phyloP scores from a whole-genome alignment of 2,113 vertebrate species.

The Monarcha castaneiventris region DNA sequence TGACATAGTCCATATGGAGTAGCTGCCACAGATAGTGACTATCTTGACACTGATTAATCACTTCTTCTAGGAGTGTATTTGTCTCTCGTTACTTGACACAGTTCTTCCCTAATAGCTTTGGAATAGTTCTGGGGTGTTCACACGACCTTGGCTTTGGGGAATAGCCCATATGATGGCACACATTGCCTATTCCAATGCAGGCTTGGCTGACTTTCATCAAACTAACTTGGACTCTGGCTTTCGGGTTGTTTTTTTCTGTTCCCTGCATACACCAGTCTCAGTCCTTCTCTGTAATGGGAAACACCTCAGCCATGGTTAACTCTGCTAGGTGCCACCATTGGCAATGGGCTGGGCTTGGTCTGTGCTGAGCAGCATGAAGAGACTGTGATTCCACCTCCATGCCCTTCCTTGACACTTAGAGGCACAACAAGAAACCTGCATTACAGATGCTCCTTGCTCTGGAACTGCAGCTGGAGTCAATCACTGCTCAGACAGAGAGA shows the following conservation, averaged over 20 bases:
- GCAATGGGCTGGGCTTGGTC: not conserved
- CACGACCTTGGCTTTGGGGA: conserved; percentile 32
- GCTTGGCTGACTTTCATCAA: not conserved
- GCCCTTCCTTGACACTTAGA: not conserved
- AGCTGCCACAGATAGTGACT: conserved; percentile 56
- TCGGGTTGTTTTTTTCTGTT: not conserved
- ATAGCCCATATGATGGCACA: conserved; percentile 8
- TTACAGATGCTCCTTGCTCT: not conserved
- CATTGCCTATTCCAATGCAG: not conserved
- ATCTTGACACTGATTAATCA: conserved; percentile 61
- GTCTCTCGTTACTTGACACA: conserved; percentile 57
- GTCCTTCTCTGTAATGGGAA: not conserved
- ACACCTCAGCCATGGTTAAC: not conserved
- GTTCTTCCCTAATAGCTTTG: conserved; percentile 63
- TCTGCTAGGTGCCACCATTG: not conserved
- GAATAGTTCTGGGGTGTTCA: conserved; percentile 25
- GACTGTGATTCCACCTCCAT: not conserved
- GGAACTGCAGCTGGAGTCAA: not conserved
- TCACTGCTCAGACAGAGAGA: not conserved
- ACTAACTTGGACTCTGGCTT: not conserved
- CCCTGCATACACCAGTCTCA: not conserved
- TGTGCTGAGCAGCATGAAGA: not conserved
- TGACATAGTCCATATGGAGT: conserved; percentile 47
- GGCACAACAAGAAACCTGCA: not conserved
- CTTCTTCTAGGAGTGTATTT: conserved; percentile 15